phyloP scores from a whole-genome alignment of 2,797 vertebrate species.

The Sebastes paucispinis region DNA sequence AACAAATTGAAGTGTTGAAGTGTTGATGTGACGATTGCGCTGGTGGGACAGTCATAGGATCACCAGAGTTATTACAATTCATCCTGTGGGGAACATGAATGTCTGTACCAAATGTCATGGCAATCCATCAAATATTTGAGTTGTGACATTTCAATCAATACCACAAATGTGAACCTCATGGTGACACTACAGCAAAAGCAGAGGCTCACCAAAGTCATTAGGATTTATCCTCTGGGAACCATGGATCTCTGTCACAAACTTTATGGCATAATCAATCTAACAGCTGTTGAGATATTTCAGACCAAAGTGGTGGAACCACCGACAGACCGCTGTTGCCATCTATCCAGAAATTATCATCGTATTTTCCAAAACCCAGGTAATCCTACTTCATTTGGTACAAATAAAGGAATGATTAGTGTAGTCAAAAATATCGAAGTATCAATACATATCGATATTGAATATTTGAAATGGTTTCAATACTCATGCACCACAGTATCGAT shows the following conservation, averaged over 20 bases:
- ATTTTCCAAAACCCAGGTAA: not conserved
- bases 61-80: not conserved
- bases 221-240: not conserved
- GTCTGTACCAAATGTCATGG: not conserved
- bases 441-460: too few relatives aligned
- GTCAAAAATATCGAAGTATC: too few relatives aligned
- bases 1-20: not conserved
- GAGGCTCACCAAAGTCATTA: not conserved
- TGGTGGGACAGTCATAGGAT: not conserved
- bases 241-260: not conserved
- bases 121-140: not conserved
- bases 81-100: not conserved
- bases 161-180: not conserved
- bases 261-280: not conserved
- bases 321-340: not conserved
- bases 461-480: too few relatives aligned
- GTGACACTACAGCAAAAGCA: not conserved
- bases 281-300: not conserved
- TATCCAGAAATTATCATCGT: not conserved
- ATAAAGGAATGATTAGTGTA: not conserved
- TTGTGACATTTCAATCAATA: not conserved
- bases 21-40: not conserved
- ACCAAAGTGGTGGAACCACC: not conserved
- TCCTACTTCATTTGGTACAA: not conserved
- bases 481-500: too few relatives aligned